phyloP scores from a whole-genome alignment of 53 echinoderm and acorn worm species.

The Holothuria leucospilota region DNA sequence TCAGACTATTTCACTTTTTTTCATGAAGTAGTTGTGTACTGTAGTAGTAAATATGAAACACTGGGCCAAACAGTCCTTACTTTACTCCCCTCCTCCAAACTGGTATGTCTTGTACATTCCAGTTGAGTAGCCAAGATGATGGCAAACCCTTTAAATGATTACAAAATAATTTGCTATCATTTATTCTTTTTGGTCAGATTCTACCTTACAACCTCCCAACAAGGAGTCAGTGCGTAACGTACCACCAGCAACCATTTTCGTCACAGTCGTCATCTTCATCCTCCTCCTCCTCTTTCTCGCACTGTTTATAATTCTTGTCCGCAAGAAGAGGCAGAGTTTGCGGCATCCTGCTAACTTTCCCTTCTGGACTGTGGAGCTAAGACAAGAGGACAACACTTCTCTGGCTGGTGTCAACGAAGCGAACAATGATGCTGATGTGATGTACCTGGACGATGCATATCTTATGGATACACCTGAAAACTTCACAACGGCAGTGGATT shows the following conservation, averaged over 20 bases:
- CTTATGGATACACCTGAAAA: conserved; percentile 89
- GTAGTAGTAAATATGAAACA: too few relatives aligned
- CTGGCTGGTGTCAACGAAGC: conserved; percentile 15
- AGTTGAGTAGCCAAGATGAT: conserved; percentile 13
- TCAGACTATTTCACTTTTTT: too few relatives aligned
- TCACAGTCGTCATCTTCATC: conserved; percentile 8
- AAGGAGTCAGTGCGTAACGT: conserved; percentile 57
- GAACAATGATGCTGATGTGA: conserved; percentile 78
- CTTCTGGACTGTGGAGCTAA: conserved; percentile 44
- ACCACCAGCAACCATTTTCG: conserved; percentile 21
- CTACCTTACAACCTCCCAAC: conserved; percentile 66
- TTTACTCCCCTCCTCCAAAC: not conserved
- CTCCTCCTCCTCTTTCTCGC: not conserved
- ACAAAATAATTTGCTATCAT: conserved; percentile 31
- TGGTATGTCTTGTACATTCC: conserved; percentile 26
- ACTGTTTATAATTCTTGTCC: not conserved
- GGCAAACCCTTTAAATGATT: conserved; percentile 30
- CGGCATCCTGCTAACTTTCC: conserved; percentile 48
- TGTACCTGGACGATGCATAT: conserved; percentile 93
- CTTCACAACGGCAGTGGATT: conserved; percentile 73
- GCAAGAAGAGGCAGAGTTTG: conserved; percentile 26
- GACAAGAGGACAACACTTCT: conserved; percentile 25
- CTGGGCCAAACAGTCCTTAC: too few relatives aligned
- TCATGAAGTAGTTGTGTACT: too few relatives aligned
- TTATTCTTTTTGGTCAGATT: conserved; percentile 75